Evolutionary conservation across 1,140 invertebrate genomes (phyloP), one percentile per base, ranked within the genome.

Genomic region (Wasmannia auropunctata): DNA sequence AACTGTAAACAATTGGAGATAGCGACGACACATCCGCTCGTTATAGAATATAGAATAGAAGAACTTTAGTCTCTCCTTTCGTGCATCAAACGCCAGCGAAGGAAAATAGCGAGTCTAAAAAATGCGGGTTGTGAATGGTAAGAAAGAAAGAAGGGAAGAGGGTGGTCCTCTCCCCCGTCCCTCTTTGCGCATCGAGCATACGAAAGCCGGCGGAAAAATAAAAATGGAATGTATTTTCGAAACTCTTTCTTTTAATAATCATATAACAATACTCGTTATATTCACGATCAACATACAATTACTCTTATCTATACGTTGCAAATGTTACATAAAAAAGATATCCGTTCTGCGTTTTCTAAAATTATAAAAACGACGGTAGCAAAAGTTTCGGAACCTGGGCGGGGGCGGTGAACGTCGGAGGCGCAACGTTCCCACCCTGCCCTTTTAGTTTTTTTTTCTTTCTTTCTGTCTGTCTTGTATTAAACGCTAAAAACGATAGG

Each of bases 191-290:
- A 75, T 75, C 37, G 63, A 51, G 25, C 4, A 34, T 6, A 51
- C 67, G 62, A 63, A 60, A 85, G 74, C 75, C 77, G 76, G 87
- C 77, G 76, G 67, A 85, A 87, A 87, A 90, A 90, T 87, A 81
- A 90, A 90, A 90, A 63, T 90, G 80, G 86, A 90, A 90, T 89
- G 63, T 90, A 90, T 76, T 90, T 87, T 90, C 85, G 88, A 85
- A 90, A 90, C 69, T 90, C 75, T 80, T 85, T 90, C 67, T 90
- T 90, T 90, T 90, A 90, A 90, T 90, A 90, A 90, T 90, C 89
- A 87, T 90, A 74, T 90, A 90, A 90, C 89, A 89, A 89, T 90
- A 85, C 83, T 89, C 60, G 80, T 87, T 89, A 90, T 89, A 89
- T 90, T 87, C 88, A 89, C 86, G 87, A 90, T 87, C 86, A 89